Evolutionary conservation across 2,797 vertebrate species (phyloP).

Genomic region (Taenioides sp.): DNA sequence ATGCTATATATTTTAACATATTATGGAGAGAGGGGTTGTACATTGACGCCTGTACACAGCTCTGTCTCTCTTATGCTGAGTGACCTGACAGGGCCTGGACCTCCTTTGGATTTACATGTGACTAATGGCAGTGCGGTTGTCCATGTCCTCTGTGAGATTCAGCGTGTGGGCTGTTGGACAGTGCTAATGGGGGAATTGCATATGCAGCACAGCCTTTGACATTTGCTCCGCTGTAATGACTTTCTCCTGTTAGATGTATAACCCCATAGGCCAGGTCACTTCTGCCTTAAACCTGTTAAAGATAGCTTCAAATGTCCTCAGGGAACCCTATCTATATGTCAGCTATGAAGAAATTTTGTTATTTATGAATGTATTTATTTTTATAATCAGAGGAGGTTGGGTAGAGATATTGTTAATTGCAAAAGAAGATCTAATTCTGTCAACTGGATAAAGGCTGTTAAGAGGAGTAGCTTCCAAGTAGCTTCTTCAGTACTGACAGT

Average conservation of each 20-base stretch:
- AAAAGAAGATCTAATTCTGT: too few species aligned
- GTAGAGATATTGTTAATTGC: neutral
- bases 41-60: neutral
- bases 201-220: slow-evolving; percentile 46
- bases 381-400: neutral
- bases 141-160: slow-evolving; percentile 25
- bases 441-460: too few species aligned
- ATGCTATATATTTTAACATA: too few species aligned
- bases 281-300: slow-evolving; percentile 13
- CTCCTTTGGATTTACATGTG: slow-evolving; percentile 15
- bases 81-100: neutral
- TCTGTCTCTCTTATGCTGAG: neutral
- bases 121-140: slow-evolving; percentile 37
- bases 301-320: slow-evolving; percentile 11
- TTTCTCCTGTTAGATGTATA: slow-evolving; percentile 22
- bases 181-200: slow-evolving; percentile 36
- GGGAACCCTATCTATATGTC: neutral
- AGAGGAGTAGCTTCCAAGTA: too few species aligned
- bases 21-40: too few species aligned
- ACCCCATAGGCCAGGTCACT: slow-evolving; percentile 15
- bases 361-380: too few species aligned
- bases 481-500: too few species aligned
- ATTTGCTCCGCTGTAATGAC: slow-evolving; percentile 37
- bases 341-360: too few species aligned
- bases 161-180: slow-evolving; percentile 29